Conservation (phyloP, 1,140 invertebrate genomes). For the Scaptomyza hsui region DNA sequence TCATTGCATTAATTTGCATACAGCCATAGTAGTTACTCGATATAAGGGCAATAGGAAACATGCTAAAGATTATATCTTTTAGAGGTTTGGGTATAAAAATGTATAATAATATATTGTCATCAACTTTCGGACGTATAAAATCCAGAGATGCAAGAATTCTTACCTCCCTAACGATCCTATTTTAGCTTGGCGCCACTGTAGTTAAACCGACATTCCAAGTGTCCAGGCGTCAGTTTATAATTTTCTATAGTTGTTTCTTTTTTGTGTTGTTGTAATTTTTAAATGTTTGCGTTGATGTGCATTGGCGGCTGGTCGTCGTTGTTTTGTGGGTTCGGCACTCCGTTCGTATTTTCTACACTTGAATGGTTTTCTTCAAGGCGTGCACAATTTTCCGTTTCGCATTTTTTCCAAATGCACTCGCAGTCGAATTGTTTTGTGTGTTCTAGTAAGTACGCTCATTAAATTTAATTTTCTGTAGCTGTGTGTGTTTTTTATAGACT, state of each 20-base stretch:
- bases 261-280: slow-evolving; percentile 24
- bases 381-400: slow-evolving; percentile 61
- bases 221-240: slow-evolving; percentile 72
- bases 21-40: slow-evolving; percentile 20
- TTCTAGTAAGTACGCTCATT: slow-evolving; percentile 62
- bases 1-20: slow-evolving; percentile 63
- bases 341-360: slow-evolving; percentile 60
- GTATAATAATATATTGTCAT: no score
- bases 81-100: no score
- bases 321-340: slow-evolving; percentile 60
- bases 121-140: no score
- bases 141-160: no score
- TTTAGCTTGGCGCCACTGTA: slow-evolving; percentile 33
- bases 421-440: slow-evolving; percentile 50
- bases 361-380: slow-evolving; percentile 78
- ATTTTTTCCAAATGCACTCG: slow-evolving; percentile 66
- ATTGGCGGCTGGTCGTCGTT: slow-evolving; percentile 26
- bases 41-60: neutral
- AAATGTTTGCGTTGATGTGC: slow-evolving; percentile 35
- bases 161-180: neutral
- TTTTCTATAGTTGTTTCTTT: slow-evolving; percentile 37
- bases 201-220: slow-evolving; percentile 45
- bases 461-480: slow-evolving; percentile 64
- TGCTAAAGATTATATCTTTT: no score
- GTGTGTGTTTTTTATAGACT: slow-evolving; percentile 28